Conservation (phyloP, 2,797 vertebrate species). For the Delichon dasypus region DNA sequence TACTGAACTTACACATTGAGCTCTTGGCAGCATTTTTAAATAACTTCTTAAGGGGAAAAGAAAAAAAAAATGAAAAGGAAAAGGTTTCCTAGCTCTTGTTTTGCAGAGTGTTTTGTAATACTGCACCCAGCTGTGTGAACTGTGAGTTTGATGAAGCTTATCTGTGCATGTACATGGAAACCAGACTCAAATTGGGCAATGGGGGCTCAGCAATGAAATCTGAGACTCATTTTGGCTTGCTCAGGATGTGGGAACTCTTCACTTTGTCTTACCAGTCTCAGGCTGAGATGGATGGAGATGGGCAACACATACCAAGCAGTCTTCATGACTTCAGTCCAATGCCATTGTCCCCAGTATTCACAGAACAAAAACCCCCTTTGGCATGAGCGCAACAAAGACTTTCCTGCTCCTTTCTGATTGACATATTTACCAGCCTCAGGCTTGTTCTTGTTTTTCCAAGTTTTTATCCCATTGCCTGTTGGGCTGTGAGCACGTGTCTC, state of each 20-base stretch:
- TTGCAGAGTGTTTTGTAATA: neutral
- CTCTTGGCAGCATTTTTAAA: neutral
- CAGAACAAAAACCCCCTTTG: accelerated
- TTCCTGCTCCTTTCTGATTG: neutral
- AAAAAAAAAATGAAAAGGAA: neutral
- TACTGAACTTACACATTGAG: neutral
- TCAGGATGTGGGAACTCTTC: neutral
- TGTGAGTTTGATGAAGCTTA: neutral
- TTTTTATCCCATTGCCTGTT: neutral
- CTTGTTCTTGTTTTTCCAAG: neutral
- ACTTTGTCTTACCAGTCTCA: neutral
- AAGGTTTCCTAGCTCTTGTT: neutral
- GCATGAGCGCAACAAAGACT: neutral
- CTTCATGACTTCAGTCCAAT: accelerated
- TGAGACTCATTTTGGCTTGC: neutral
- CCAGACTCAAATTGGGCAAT: accelerated
- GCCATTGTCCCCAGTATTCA: too few relatives aligned
- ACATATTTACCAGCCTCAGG: neutral
- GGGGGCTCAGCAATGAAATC: neutral
- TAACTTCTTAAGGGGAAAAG: neutral
- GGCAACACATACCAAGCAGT: neutral
- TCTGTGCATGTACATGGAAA: accelerated
- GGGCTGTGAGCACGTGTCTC: neutral
- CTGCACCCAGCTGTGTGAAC: neutral
- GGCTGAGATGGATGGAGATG: neutral